Evolutionary conservation across 1,140 invertebrate species (phyloP).

Genomic region (Macrostomum lignano): DNA sequence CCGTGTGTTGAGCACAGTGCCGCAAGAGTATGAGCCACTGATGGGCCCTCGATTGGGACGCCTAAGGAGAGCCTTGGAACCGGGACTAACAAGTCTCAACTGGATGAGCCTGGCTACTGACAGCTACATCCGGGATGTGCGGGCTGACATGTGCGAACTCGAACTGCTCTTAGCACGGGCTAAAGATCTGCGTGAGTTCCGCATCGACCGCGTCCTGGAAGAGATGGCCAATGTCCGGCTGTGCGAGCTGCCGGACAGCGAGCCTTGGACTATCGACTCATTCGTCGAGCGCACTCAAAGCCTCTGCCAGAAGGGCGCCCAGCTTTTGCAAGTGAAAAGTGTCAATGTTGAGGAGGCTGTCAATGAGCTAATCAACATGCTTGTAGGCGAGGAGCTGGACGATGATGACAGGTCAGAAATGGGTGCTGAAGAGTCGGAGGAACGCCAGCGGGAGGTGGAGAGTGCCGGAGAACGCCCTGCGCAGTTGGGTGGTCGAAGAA

Average conservation of each 20-base stretch:
- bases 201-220: conserved; percentile 53
- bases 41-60: conserved; percentile 47
- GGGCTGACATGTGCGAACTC: conserved; percentile 44
- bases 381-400: conserved; percentile 20
- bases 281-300: conserved; percentile 45
- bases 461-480: conserved; percentile 23
- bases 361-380: conserved; percentile 54
- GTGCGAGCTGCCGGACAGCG: conserved; percentile 42
- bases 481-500: conserved; percentile 27
- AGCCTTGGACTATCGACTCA: conserved; percentile 54
- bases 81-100: conserved; percentile 42
- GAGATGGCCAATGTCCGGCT: conserved; percentile 56
- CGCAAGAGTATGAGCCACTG: conserved; percentile 52
- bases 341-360: conserved; percentile 66
- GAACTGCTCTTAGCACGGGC: conserved; percentile 49
- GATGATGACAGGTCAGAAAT: conserved; percentile 44
- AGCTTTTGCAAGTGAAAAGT: conserved; percentile 42
- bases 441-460: conserved; percentile 33
- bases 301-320: conserved; percentile 19
- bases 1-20: conserved; percentile 49
- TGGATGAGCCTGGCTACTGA: conserved; percentile 51
- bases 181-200: conserved; percentile 63
- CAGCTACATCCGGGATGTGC: conserved; percentile 37
- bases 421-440: no score
- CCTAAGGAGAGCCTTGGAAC: conserved; percentile 33